Conservation (phyloP, 1,140 invertebrate species). For the Ceratina australensis region DNA sequence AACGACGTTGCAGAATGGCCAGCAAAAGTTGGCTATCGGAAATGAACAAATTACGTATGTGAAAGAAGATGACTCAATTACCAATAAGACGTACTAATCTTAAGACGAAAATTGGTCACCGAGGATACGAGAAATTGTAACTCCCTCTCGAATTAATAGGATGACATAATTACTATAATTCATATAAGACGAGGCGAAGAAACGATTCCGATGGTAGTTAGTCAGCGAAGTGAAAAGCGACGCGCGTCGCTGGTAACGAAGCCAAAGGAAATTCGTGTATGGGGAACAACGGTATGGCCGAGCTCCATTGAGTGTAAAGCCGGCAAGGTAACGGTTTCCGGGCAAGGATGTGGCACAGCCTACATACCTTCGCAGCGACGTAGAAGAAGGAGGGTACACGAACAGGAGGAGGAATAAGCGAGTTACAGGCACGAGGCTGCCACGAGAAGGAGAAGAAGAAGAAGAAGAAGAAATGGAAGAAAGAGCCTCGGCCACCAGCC, state of each 20-base stretch:
- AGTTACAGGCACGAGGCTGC: conserved; percentile 4
- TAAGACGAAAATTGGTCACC: background rate
- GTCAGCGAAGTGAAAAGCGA: conserved; percentile 6
- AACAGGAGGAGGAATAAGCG: conserved; percentile 51
- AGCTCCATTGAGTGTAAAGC: conserved; percentile 75
- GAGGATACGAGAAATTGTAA: too few relatives aligned
- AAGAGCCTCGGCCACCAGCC: conserved; percentile 13
- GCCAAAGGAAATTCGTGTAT: conserved; percentile 65
- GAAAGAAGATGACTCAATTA: background rate
- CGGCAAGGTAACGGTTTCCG: conserved; percentile 76
- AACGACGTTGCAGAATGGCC: background rate
- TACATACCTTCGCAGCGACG: conserved; percentile 75
- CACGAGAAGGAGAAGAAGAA: conserved; percentile 29
- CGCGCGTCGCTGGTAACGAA: conserved; percentile 22
- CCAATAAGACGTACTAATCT: background rate
- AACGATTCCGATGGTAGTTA: conserved; percentile 3
- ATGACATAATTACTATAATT: too few relatives aligned
- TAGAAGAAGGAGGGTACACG: conserved; percentile 57
- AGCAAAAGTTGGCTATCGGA: background rate
- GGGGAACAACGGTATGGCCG: conserved; percentile 64
- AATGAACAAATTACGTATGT: background rate
- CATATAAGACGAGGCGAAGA: background rate
- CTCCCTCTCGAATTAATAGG: too few relatives aligned
- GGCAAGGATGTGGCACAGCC: conserved; percentile 79
- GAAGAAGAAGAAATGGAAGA: conserved; percentile 37